Evolutionary conservation across 2,888 invertebrate genomes (phyloP), one percentile per base, ranked within the genome.

Genomic region (Maniola hyperantus): DNA sequence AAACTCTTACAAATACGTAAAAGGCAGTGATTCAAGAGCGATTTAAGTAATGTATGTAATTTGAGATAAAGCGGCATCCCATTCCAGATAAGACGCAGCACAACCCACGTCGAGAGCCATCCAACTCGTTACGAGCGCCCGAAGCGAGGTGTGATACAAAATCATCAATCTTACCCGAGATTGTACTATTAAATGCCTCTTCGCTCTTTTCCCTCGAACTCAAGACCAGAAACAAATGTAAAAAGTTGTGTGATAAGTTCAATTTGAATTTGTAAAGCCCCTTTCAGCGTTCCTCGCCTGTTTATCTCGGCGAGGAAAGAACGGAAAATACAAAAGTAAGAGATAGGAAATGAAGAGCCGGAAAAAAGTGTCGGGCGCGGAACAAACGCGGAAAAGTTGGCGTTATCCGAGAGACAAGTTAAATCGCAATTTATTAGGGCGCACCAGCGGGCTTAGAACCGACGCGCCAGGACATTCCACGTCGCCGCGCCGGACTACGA

Each of bases 231-330:
- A 92, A 92, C 92, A 92, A 92, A 92, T 92, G 92, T 92, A 92
- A 92, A 92, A 92, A 92, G 91, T 92, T 92, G 90, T 91, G 92
- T 91, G 92, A 92, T 92, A 92, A 92, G 91, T 92, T 91, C 92
- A 91, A 92, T 92, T 92, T 91, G 92, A 92, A 92, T 92, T 92
- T 92, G 92, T 91, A 92, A 92, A 92, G 92, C 92, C 91, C 92
- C 89, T 92, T 92, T 92, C 91, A 91, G 80, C 92, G 89, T 89
- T 89, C 89, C 90, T 89, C 92, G 89, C 90, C 91, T 91, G 92
- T 91, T 92, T 92, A 92, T 92, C 92, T 91, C 88, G 84, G 83
- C 83, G 81, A 84, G 87, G 87, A 91, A 83, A 85, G 90, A 90
- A 87, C 89, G 85, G 83, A 89, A 91, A 91, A 91, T 91, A 92